Evolutionary conservation across 2,113 vertebrate species (phyloP).

Genomic region (Pelmatolapia mariae): DNA sequence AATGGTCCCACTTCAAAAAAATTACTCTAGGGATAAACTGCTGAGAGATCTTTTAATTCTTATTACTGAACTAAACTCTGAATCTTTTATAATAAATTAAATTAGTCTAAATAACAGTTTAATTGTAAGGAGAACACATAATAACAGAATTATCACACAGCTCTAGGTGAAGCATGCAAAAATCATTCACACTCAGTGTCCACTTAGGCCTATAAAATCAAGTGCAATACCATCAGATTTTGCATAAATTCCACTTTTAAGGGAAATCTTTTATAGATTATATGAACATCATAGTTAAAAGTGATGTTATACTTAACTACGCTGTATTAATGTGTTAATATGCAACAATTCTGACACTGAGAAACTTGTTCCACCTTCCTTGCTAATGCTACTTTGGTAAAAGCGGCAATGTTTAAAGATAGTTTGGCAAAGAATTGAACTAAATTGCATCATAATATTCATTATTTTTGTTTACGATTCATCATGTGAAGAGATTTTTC

Average conservation of each 20-base stretch:
- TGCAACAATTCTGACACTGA: background rate
- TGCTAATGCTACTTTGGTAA: background rate
- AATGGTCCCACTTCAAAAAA: background rate
- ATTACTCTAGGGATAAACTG: background rate
- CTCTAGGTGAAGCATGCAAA: background rate
- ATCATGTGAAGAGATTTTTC: background rate
- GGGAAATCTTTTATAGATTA: background rate
- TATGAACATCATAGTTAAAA: background rate
- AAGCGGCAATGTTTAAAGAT: background rate
- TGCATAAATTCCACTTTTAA: background rate
- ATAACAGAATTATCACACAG: background rate
- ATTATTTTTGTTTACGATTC: background rate
- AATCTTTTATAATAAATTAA: background rate
- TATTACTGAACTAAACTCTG: background rate
- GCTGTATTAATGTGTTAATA: background rate
- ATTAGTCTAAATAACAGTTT: background rate
- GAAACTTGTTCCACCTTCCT: background rate
- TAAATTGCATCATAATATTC: background rate
- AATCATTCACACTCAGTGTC: background rate
- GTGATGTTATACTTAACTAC: background rate
- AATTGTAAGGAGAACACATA: fast-evolving
- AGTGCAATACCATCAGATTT: background rate
- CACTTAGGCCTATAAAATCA: background rate
- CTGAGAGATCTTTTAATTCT: background rate
- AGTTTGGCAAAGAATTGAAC: background rate